phyloP scores from a whole-genome alignment of 2,888 invertebrate genomes.

The Agrotis ipsilon region DNA sequence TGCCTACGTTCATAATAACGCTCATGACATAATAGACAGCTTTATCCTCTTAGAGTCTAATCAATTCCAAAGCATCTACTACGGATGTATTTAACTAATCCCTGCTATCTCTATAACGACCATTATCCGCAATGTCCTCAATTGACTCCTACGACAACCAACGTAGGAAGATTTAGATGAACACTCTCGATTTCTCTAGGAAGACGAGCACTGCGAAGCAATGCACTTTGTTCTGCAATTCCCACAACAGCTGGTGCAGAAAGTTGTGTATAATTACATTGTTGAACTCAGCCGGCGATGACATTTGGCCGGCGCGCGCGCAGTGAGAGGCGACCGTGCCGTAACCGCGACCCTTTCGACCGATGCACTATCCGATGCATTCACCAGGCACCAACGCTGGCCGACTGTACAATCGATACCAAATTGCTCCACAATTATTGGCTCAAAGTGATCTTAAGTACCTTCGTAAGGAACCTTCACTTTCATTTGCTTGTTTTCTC shows the following conservation, averaged over 20 bases:
- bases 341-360: constrained; percentile 71
- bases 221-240: constrained; percentile 51
- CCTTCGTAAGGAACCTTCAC: constrained; percentile 41
- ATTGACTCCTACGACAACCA: constrained; percentile 50
- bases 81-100: constrained; percentile 38
- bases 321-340: constrained; percentile 78
- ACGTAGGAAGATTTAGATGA: constrained; percentile 40
- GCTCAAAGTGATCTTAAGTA: constrained; percentile 28
- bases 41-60: background rate
- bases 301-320: constrained; percentile 77
- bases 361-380: constrained; percentile 74
- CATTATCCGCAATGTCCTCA: constrained; percentile 37
- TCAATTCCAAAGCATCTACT: constrained; percentile 32
- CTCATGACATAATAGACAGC: background rate
- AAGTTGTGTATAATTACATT: constrained; percentile 55
- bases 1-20: background rate
- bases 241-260: constrained; percentile 48
- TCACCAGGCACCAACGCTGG: constrained; percentile 53
- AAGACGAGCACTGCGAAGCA: constrained; percentile 30
- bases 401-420: constrained; percentile 57
- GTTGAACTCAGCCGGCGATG: constrained; percentile 74
- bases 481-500: constrained; percentile 31
- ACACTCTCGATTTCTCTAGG: constrained; percentile 54
- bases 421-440: constrained; percentile 52
- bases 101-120: constrained; percentile 26